Percentiles rank a stretch among this genome's conserved stretches.
phyloP scores from a whole-genome alignment of 2,797 vertebrate species.

The Liasis olivaceus region DNA sequence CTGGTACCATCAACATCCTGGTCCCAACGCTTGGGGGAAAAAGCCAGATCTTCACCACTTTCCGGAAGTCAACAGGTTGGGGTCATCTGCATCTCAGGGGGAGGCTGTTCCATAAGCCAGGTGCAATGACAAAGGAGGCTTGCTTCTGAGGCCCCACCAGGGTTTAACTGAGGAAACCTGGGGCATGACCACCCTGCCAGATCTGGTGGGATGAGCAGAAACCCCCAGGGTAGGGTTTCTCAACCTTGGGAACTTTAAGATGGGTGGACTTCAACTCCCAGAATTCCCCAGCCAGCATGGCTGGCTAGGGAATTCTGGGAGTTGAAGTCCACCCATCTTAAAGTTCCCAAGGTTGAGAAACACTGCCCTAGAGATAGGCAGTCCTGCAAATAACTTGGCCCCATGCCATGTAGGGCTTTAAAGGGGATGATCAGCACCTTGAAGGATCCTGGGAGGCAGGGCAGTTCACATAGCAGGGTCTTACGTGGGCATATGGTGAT shows the following conservation, averaged over 20 bases:
- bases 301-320: too few relatives aligned
- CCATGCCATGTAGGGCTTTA: neutral
- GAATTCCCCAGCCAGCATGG: too few relatives aligned
- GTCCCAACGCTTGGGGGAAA: neutral
- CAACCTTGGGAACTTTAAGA: too few relatives aligned
- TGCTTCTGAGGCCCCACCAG: neutral
- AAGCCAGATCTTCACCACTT: neutral
- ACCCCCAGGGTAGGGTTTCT: neutral
- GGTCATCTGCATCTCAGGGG: neutral
- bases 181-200: neutral
- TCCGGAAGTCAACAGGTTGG: neutral
- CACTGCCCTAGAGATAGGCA: neutral
- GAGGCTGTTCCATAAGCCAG: neutral
- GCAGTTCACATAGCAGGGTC: neutral
- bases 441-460: neutral
- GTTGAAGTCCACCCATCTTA: too few relatives aligned
- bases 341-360: too few relatives aligned
- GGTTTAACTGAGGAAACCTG: neutral
- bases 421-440: neutral
- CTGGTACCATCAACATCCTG: neutral
- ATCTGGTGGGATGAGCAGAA: neutral
- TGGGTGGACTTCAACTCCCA: too few relatives aligned
- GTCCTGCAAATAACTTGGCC: neutral
- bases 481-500: neutral
- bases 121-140: neutral